phyloP scores from a whole-genome alignment of 23 tunicate genomes.

The Oikopleura vanhoeffeni region DNA sequence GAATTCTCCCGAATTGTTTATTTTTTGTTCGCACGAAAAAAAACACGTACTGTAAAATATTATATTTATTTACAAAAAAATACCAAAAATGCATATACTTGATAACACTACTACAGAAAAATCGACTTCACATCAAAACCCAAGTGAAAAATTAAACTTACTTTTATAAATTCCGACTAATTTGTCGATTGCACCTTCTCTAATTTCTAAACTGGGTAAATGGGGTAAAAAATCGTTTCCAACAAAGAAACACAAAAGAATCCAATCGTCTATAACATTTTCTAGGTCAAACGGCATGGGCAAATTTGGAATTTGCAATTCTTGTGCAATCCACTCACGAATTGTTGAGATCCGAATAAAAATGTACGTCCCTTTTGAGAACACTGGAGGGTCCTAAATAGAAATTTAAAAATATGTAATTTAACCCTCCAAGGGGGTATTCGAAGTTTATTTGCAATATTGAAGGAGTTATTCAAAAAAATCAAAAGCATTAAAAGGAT shows the following conservation, averaged over 20 bases:
- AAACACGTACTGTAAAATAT: too few species aligned
- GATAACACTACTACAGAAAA: not conserved
- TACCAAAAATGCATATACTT: not conserved
- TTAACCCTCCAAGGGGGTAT: too few species aligned
- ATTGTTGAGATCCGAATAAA: constrained; percentile 43
- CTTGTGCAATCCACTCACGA: constrained; percentile 34
- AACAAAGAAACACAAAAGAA: constrained; percentile 96
- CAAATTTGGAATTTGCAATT: constrained; percentile 70
- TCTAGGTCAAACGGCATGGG: constrained; percentile 74
- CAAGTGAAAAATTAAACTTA: not conserved
- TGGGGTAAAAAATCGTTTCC: constrained; percentile 95
- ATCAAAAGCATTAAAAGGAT: too few species aligned
- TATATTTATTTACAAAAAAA: not conserved
- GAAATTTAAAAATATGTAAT: too few species aligned
- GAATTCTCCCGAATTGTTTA: too few species aligned
- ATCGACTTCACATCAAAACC: not conserved
- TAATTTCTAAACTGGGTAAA: constrained; percentile 59
- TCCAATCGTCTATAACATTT: constrained; percentile 90
- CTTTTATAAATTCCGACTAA: constrained; percentile 51
- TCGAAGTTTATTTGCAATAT: too few species aligned
- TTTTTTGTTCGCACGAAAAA: too few species aligned
- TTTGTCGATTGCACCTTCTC: constrained; percentile 97
- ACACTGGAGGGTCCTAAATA: constrained; percentile 18
- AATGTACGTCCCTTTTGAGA: constrained; percentile 37
- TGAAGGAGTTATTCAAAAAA: too few species aligned